Conservation (phyloP, 2,888 invertebrate genomes). For the Helleia helle region DNA sequence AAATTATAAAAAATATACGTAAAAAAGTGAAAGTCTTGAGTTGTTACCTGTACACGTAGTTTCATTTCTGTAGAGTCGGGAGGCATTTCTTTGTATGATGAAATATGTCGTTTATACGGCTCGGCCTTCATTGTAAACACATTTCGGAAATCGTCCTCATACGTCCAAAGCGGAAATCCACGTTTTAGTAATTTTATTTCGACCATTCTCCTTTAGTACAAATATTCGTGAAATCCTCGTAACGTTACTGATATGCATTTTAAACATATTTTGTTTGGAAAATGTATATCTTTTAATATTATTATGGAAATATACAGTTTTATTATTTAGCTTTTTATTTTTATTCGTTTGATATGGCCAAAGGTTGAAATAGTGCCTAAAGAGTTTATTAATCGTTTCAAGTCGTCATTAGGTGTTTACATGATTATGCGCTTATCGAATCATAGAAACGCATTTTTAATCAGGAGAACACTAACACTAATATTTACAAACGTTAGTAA, state of each 20-base stretch:
- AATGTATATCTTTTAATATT: no score
- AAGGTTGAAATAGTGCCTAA: no score
- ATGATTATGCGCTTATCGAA: no score
- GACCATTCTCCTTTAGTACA: conserved; percentile 35
- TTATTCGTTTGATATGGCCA: no score
- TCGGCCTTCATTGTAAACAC: conserved; percentile 65
- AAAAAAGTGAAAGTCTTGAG: neutral
- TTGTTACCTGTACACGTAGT: conserved; percentile 40
- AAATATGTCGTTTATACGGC: conserved; percentile 57
- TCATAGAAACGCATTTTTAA: no score
- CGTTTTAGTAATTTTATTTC: conserved; percentile 51
- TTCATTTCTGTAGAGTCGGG: conserved; percentile 44
- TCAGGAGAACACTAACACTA: no score
- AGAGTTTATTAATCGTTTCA: no score
- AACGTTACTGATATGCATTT: conserved; percentile 4
- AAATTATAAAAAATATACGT: neutral
- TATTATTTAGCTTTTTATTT: no score
- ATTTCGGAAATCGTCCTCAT: conserved; percentile 60
- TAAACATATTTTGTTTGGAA: no score
- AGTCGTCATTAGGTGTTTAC: no score
- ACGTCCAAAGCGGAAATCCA: conserved; percentile 43
- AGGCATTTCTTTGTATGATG: conserved; percentile 60
- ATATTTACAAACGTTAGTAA: no score
- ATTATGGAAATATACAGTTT: no score
- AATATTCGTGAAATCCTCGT: conserved; percentile 22